Evolutionary conservation across 2,113 vertebrate genomes (phyloP).

Genomic region (Eulemur rufifrons): DNA sequence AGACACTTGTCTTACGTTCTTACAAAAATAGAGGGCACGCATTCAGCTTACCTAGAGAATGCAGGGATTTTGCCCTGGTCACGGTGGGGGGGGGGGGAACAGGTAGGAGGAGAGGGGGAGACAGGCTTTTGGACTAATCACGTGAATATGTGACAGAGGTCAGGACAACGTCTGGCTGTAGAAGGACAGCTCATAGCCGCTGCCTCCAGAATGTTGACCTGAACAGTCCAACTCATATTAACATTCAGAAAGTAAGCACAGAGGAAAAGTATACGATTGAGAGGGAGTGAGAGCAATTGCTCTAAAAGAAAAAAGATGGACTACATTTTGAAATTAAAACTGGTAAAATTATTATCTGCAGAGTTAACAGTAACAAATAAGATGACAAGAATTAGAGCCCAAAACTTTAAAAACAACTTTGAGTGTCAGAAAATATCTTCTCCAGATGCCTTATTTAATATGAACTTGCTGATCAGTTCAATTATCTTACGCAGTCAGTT

Average conservation of each 20-base stretch:
- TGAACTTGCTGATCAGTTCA: neutral
- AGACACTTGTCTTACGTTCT: neutral
- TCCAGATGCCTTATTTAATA: neutral
- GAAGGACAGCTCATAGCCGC: neutral
- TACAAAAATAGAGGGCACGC: too few relatives aligned
- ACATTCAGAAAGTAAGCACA: neutral
- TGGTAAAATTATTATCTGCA: conserved; percentile 51
- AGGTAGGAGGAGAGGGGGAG: too few relatives aligned
- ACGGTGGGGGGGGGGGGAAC: too few relatives aligned
- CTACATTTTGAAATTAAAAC: neutral
- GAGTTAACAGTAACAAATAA: neutral
- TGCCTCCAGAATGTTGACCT: neutral
- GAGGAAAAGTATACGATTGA: neutral
- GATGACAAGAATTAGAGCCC: neutral
- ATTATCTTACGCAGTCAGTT: neutral
- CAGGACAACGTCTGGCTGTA: too few relatives aligned
- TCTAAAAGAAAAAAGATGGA: neutral
- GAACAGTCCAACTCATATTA: neutral
- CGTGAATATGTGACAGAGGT: neutral
- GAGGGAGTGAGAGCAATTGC: neutral
- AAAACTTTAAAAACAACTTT: neutral
- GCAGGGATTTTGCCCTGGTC: too few relatives aligned
- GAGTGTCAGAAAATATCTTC: neutral
- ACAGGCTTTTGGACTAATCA: neutral
- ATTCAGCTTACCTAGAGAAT: too few relatives aligned